Conservation (phyloP, 1,140 invertebrate species). For the Magallana ariakensis region DNA sequence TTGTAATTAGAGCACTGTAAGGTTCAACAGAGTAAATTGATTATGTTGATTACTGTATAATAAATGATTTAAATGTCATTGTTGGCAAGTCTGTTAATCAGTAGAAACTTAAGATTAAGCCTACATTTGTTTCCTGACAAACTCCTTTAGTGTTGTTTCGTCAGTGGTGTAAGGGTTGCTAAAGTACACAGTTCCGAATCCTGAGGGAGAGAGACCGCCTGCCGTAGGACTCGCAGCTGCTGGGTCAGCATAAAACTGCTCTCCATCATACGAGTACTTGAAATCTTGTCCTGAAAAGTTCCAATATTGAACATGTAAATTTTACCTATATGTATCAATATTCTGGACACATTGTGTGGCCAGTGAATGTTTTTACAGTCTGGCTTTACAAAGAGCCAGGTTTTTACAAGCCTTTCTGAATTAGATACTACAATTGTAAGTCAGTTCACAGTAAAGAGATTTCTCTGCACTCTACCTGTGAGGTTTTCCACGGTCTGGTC, state of each 20-base stretch:
- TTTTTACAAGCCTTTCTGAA: no score
- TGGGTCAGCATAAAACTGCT: constrained; percentile 52
- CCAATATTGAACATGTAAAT: not conserved
- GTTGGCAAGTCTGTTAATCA: not conserved
- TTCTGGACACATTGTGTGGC: no score
- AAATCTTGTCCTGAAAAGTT: constrained; percentile 55
- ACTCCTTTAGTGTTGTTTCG: constrained; percentile 67
- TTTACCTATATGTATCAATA: no score
- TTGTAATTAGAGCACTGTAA: no score
- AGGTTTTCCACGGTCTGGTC: constrained; percentile 35
- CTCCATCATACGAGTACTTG: constrained; percentile 54
- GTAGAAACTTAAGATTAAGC: constrained; percentile 17
- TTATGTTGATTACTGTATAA: no score
- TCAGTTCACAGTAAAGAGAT: not conserved
- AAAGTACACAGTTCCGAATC: constrained; percentile 62
- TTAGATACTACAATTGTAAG: not conserved
- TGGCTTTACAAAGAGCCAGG: no score
- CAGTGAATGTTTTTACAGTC: no score
- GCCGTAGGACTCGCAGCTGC: not conserved
- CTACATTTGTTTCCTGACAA: constrained; percentile 76
- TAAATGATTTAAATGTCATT: no score
- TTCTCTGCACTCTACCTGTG: not conserved
- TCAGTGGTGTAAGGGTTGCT: constrained; percentile 67
- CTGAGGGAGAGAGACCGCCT: not conserved
- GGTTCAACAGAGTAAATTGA: no score